Evolutionary conservation across 2,113 vertebrate genomes (phyloP).

Genomic region (Perognathus longimembris): DNA sequence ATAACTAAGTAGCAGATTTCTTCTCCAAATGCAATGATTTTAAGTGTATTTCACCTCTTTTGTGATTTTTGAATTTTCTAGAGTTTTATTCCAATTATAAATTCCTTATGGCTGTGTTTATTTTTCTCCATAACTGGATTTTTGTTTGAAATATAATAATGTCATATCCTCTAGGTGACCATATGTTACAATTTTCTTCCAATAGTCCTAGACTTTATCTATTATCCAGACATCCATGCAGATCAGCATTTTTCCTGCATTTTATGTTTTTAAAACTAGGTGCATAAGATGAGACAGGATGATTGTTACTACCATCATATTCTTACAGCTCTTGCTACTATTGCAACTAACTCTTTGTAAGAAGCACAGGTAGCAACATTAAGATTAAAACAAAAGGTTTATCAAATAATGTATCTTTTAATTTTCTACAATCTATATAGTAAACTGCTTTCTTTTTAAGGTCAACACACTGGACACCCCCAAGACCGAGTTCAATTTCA

Average conservation of each 20-base stretch:
- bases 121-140: constrained; percentile 47
- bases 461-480: not conserved
- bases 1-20: constrained; percentile 69
- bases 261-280: constrained; percentile 22
- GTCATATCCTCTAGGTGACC: not conserved
- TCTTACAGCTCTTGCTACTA: not conserved
- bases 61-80: constrained; percentile 45
- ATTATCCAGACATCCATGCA: constrained; percentile 8
- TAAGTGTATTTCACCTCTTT: constrained; percentile 63
- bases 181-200: constrained; percentile 14
- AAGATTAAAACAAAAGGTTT: not conserved
- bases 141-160: constrained; percentile 61
- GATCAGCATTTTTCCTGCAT: not conserved
- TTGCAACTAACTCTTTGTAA: not conserved
- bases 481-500: not conserved
- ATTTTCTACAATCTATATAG: not conserved
- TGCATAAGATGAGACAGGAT: not conserved
- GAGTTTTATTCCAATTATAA: constrained; percentile 66
- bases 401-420: not conserved
- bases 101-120: constrained; percentile 65
- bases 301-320: not conserved
- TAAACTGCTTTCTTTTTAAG: not conserved
- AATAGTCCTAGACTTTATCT: not conserved
- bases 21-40: constrained; percentile 41
- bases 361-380: not conserved